Conservation (phyloP, 2,888 invertebrate species). For the Plutella xylostella region DNA sequence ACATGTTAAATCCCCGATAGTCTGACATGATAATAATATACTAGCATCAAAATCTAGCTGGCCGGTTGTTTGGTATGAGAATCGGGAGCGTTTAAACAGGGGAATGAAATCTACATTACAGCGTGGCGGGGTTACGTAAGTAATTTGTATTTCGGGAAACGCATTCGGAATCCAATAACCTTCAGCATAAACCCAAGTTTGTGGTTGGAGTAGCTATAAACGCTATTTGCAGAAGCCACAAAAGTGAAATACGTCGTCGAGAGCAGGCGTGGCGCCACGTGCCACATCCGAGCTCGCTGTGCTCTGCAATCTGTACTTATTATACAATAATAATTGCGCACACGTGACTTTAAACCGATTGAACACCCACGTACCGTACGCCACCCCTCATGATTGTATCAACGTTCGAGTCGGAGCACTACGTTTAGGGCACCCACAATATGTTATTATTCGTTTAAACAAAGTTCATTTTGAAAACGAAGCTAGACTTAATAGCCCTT, state of each 20-base stretch:
- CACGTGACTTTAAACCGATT: constrained; percentile 16
- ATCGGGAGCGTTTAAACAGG: too few relatives aligned
- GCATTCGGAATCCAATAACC: constrained; percentile 21
- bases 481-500: too few relatives aligned
- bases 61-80: too few relatives aligned
- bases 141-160: constrained; percentile 27
- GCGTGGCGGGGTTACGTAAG: too few relatives aligned
- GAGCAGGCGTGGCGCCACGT: constrained; percentile 26
- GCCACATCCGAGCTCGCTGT: constrained; percentile 16
- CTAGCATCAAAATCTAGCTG: too few relatives aligned
- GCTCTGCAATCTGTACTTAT: constrained; percentile 12
- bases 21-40: too few relatives aligned
- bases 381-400: neutral
- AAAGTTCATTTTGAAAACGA: too few relatives aligned
- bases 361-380: neutral
- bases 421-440: neutral
- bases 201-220: constrained; percentile 29
- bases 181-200: constrained; percentile 22
- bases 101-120: too few relatives aligned
- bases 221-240: constrained; percentile 52
- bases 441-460: neutral
- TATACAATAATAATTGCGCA: constrained; percentile 15
- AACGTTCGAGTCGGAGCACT: too few relatives aligned
- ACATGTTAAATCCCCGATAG: too few relatives aligned
- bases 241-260: constrained; percentile 27